A percentile compares a stretch with the other conserved stretches of the same genome.
These are phyloP conservation scores for Falco novaeseelandiae DNA, from an alignment of 2,797 vertebrate species.

Conservation along the genomic window DNA sequence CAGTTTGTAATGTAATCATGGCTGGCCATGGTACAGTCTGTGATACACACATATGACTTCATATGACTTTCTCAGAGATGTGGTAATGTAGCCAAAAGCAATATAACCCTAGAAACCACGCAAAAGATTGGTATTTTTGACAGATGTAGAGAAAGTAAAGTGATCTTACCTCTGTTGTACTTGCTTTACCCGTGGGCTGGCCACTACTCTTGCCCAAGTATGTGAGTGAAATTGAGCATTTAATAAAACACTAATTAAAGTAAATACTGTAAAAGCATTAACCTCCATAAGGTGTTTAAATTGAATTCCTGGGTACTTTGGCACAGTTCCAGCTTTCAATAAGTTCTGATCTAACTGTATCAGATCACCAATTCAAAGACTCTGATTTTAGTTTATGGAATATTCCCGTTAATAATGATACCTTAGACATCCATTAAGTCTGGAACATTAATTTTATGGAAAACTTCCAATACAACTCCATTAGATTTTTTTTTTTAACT, in stretches of 20 bases:
- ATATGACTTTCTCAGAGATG: background rate
- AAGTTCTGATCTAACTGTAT: constrained; percentile 75
- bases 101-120: background rate
- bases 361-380: constrained; percentile 79
- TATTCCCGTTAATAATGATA: constrained; percentile 82
- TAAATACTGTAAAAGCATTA: constrained; percentile 79
- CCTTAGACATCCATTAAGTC: constrained; percentile 83
- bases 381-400: constrained; percentile 77
- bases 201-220: background rate
- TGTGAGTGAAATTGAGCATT: constrained; percentile 68
- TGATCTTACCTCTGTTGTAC: background rate
- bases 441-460: constrained; percentile 84
- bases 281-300: constrained; percentile 80
- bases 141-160: background rate
- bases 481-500: constrained; percentile 76
- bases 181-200: background rate
- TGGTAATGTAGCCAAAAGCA: background rate
- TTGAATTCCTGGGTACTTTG: constrained; percentile 82
- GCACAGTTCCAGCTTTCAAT: constrained; percentile 77
- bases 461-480: constrained; percentile 81
- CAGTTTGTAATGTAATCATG: background rate
- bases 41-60: background rate
- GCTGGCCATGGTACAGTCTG: background rate
- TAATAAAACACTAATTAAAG: constrained; percentile 77
- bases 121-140: background rate